Evolutionary conservation across 2,113 vertebrate genomes (phyloP).

Genomic region (Mesoclemmys tuberculata): DNA sequence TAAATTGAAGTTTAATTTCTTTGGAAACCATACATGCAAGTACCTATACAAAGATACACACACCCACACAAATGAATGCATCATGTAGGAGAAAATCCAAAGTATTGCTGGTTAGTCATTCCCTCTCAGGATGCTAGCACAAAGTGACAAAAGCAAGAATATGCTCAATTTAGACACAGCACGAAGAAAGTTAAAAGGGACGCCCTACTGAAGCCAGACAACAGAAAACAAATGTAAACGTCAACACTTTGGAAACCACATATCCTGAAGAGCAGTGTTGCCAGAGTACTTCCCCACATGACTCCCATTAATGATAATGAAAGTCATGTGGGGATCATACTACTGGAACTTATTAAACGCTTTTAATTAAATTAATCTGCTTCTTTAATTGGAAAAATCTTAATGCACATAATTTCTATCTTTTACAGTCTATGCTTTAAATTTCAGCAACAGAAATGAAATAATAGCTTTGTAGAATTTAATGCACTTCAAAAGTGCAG

Average conservation of each 20-base stretch:
- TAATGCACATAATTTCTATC: not conserved
- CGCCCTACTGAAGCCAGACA: not conserved
- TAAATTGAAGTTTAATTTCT: not conserved
- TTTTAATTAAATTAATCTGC: conserved; percentile 35
- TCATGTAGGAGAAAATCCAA: not conserved
- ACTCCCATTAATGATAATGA: conserved; percentile 26
- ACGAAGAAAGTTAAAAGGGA: conserved; percentile 3
- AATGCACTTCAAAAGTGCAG: not conserved
- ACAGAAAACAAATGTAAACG: not conserved
- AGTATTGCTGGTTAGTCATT: not conserved
- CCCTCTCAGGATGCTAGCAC: not conserved
- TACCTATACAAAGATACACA: not conserved
- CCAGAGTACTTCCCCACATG: conserved; percentile 10
- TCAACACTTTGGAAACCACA: not conserved
- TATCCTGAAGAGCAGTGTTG: not conserved
- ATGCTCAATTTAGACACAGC: not conserved
- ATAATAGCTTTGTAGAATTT: not conserved
- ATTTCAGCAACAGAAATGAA: conserved; percentile 31
- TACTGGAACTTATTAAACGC: conserved; percentile 23
- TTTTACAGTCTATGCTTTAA: not conserved
- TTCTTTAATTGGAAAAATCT: conserved; percentile 51
- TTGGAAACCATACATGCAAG: not conserved
- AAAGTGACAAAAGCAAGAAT: not conserved
- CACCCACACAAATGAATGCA: not conserved
- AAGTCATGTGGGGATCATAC: conserved; percentile 14